A percentile compares a stretch with the other conserved stretches of the same genome.
Conservation (phyloP, 2,888 invertebrate genomes). For the Dascillus cervinus region DNA sequence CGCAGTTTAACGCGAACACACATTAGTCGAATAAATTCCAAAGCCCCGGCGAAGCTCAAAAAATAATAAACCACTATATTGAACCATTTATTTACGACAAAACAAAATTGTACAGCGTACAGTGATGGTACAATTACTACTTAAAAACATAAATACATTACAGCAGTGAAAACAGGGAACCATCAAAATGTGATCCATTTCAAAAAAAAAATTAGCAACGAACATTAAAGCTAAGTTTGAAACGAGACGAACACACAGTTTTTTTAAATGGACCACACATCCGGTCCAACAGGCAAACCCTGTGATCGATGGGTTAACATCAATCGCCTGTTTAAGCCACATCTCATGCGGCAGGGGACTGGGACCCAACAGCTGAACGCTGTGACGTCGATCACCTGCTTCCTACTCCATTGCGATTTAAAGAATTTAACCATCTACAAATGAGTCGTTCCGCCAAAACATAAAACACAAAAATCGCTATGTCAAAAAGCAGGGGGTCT, state of each 20-base stretch:
- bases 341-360: slow-evolving; percentile 48
- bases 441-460: background rate
- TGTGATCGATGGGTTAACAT: slow-evolving; percentile 22
- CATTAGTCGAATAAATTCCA: too few relatives aligned
- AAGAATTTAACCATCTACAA: background rate
- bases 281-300: slow-evolving; percentile 26
- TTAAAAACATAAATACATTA: slow-evolving; percentile 17
- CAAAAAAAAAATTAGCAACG: background rate
- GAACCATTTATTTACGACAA: background rate
- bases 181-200: slow-evolving; percentile 7
- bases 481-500: slow-evolving; percentile 26
- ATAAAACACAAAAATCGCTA: too few relatives aligned
- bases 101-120: background rate
- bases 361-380: slow-evolving; percentile 47
- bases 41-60: too few relatives aligned
- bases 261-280: slow-evolving; percentile 7
- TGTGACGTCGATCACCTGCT: slow-evolving; percentile 39
- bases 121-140: slow-evolving; percentile 7
- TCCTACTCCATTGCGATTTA: slow-evolving; percentile 14
- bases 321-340: slow-evolving; percentile 42
- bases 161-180: slow-evolving; percentile 22
- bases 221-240: too few relatives aligned
- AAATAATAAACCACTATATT: too few relatives aligned
- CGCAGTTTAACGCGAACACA: too few relatives aligned
- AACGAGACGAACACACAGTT: background rate